Evolutionary conservation across 2,113 vertebrate species (phyloP).

Genomic region (Ceuthmochares aereus): DNA sequence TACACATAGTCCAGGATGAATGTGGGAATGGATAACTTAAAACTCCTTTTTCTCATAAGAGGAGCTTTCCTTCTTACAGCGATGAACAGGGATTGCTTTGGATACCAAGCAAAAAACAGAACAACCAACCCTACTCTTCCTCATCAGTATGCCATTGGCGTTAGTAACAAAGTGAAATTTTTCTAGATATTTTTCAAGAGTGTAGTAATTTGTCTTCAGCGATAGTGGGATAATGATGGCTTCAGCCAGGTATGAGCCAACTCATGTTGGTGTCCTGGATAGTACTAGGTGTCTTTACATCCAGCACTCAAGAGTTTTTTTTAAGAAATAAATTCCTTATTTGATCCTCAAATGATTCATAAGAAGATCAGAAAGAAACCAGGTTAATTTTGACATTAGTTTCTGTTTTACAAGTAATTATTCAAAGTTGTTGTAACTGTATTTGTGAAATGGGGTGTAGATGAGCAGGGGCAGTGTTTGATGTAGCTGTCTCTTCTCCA

Average conservation of each 20-base stretch:
- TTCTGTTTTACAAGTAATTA: neutral
- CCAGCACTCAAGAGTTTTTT: neutral
- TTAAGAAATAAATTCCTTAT: neutral
- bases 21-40: neutral
- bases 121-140: neutral
- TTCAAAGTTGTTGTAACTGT: neutral
- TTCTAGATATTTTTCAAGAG: neutral
- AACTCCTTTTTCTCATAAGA: neutral
- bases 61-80: neutral
- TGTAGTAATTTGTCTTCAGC: neutral
- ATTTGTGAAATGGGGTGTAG: accelerated
- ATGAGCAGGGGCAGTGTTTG: neutral
- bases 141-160: neutral
- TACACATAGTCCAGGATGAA: neutral
- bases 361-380: neutral
- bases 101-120: neutral
- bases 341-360: neutral
- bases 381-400: neutral
- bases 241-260: neutral
- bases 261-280: neutral
- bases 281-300: neutral
- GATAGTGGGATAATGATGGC: neutral
- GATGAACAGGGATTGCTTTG: neutral
- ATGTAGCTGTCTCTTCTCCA: neutral
- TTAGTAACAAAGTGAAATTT: neutral